Evolutionary conservation across 2,888 invertebrate genomes (phyloP).

Genomic region (Mactromeris polynyma): DNA sequence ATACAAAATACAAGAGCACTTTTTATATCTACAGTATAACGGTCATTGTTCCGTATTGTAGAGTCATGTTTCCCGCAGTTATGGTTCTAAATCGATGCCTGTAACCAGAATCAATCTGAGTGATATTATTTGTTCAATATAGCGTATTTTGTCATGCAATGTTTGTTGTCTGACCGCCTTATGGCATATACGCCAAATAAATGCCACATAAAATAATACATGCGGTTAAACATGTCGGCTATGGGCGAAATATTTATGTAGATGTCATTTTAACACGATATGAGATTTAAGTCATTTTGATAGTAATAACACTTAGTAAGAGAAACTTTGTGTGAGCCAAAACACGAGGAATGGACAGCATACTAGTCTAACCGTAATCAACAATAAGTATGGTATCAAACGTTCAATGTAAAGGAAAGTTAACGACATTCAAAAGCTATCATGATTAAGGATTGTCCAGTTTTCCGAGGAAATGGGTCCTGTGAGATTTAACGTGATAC

Average conservation of each 20-base stretch:
- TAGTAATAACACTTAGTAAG: too few relatives aligned
- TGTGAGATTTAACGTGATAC: not conserved
- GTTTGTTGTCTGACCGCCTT: not conserved
- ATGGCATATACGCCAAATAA: not conserved
- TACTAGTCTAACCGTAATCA: too few relatives aligned
- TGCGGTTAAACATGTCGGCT: not conserved
- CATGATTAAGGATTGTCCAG: not conserved
- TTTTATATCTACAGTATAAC: too few relatives aligned
- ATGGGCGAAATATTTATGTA: not conserved
- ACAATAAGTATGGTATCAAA: too few relatives aligned
- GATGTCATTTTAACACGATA: too few relatives aligned
- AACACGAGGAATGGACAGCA: too few relatives aligned
- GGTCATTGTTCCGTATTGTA: not conserved
- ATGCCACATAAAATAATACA: not conserved
- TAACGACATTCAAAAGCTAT: too few relatives aligned
- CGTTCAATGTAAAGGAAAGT: too few relatives aligned
- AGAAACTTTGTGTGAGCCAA: too few relatives aligned
- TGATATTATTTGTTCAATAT: not conserved
- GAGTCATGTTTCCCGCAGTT: not conserved
- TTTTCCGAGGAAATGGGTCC: not conserved
- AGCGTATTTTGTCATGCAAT: conserved; percentile 9
- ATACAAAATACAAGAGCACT: too few relatives aligned
- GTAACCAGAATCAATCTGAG: not conserved
- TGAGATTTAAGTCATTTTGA: too few relatives aligned
- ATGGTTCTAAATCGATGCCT: not conserved